phyloP scores from a whole-genome alignment of 2,888 invertebrate genomes.

The Drosophila parthenogenetica region DNA sequence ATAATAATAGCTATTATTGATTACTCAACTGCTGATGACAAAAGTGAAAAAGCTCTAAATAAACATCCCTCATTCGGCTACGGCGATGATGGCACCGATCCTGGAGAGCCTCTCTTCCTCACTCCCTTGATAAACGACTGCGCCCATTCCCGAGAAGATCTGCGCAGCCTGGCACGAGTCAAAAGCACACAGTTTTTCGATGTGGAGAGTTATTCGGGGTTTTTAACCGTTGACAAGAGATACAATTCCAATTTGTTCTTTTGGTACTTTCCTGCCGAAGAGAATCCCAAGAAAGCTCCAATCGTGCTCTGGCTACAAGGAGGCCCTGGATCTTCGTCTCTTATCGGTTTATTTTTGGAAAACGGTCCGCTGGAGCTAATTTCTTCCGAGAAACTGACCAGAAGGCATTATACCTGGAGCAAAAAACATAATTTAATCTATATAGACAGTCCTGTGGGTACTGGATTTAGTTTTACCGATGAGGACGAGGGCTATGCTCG shows the following conservation, averaged over 20 bases:
- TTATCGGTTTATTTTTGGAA: slow-evolving; percentile 93
- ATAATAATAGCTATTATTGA: slow-evolving; percentile 21
- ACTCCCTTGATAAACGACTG: slow-evolving; percentile 82
- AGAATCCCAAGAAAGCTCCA: slow-evolving; percentile 86
- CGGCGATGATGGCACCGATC: slow-evolving; percentile 78
- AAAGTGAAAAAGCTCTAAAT: slow-evolving; percentile 55
- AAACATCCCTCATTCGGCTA: slow-evolving; percentile 81
- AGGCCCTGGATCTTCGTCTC: slow-evolving; percentile 92
- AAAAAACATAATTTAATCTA: slow-evolving; percentile 91
- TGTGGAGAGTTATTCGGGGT: slow-evolving; percentile 87
- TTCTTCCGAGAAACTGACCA: slow-evolving; percentile 84
- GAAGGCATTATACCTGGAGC: slow-evolving; percentile 92
- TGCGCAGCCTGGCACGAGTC: slow-evolving; percentile 82
- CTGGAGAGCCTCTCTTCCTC: slow-evolving; percentile 85
- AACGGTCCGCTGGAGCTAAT: slow-evolving; percentile 89
- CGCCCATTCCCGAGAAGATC: slow-evolving; percentile 83
- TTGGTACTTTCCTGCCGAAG: slow-evolving; percentile 94
- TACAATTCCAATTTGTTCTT: slow-evolving; percentile 94
- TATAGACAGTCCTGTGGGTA: slow-evolving; percentile 96
- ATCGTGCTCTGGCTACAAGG: slow-evolving; percentile 94
- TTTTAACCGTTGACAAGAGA: slow-evolving; percentile 91
- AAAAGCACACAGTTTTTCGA: slow-evolving; percentile 82
- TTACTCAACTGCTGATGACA: not conserved
- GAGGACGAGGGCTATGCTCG: slow-evolving; percentile 90
- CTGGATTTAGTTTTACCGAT: slow-evolving; percentile 95